Conservation (phyloP, 1,140 invertebrate species). For the Zaprionus tsacasi region DNA sequence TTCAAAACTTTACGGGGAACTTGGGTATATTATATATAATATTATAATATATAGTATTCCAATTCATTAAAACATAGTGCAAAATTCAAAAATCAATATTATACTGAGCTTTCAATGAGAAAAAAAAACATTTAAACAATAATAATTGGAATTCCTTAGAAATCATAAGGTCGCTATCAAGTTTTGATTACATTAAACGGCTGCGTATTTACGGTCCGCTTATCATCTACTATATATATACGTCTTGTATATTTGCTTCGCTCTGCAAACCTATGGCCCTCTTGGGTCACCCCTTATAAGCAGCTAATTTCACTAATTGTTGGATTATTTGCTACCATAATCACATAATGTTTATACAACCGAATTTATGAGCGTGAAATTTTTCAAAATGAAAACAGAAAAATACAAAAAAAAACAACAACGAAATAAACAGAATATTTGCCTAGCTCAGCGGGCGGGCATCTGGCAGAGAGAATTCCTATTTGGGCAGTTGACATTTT, state of each 20-base stretch:
- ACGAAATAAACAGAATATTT: constrained; percentile 12
- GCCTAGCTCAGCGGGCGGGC: constrained; percentile 23
- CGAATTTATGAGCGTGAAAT: constrained; percentile 71
- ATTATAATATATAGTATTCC: no score
- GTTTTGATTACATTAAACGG: not conserved
- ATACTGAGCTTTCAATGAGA: no score
- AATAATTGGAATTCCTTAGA: no score
- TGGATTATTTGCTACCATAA: constrained; percentile 60
- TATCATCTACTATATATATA: constrained; percentile 8
- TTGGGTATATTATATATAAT: no score
- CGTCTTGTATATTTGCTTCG: not conserved
- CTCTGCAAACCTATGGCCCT: not conserved
- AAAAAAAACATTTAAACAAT: no score
- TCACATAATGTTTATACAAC: constrained; percentile 50
- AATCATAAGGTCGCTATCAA: not conserved
- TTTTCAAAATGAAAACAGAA: constrained; percentile 18
- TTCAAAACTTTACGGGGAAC: no score
- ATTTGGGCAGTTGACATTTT: constrained; percentile 59
- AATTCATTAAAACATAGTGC: no score
- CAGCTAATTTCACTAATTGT: constrained; percentile 74
- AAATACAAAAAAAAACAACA: constrained; percentile 2
- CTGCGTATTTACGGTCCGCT: not conserved
- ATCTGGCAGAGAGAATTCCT: constrained; percentile 54
- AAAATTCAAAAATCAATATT: no score
- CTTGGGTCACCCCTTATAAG: constrained; percentile 23